Evolutionary conservation across 2,113 vertebrate species (phyloP).

Genomic region (Bubo bubo): DNA sequence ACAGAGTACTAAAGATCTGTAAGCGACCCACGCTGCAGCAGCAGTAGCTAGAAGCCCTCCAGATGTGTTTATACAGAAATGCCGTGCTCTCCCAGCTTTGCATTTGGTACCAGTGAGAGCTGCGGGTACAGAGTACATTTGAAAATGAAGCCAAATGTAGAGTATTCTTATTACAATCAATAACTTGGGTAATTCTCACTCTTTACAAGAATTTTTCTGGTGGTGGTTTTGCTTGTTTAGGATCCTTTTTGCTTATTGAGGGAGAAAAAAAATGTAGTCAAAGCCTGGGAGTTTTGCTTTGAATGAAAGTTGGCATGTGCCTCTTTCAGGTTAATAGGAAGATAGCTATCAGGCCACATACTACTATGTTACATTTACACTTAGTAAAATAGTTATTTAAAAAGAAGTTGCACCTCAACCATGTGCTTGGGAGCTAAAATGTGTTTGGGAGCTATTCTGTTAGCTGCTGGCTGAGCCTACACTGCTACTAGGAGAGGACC

Average conservation of each 20-base stretch:
- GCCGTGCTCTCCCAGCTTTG: not conserved
- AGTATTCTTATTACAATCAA: not conserved
- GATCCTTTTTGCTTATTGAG: not conserved
- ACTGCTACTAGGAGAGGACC: not conserved
- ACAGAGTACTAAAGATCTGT: not conserved
- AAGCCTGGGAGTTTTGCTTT: not conserved
- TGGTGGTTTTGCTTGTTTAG: not conserved
- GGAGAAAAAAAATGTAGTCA: not conserved
- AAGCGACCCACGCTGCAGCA: not conserved
- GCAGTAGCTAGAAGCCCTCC: not conserved
- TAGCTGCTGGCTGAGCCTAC: not conserved
- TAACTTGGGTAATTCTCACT: not conserved
- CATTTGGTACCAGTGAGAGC: not conserved
- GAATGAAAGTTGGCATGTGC: not conserved
- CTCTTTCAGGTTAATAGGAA: not conserved
- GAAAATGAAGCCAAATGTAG: not conserved
- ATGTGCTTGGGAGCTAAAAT: not conserved
- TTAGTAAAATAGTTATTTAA: not conserved
- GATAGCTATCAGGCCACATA: not conserved
- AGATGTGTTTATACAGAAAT: not conserved
- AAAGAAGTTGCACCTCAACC: not conserved
- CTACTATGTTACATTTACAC: not conserved
- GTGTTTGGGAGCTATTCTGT: not conserved
- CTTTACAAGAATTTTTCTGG: not conserved
- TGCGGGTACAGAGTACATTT: not conserved